A percentile compares a stretch with the other conserved stretches of the same genome.
phyloP scores from a whole-genome alignment of 2,888 invertebrate species.

The Tipula unca region DNA sequence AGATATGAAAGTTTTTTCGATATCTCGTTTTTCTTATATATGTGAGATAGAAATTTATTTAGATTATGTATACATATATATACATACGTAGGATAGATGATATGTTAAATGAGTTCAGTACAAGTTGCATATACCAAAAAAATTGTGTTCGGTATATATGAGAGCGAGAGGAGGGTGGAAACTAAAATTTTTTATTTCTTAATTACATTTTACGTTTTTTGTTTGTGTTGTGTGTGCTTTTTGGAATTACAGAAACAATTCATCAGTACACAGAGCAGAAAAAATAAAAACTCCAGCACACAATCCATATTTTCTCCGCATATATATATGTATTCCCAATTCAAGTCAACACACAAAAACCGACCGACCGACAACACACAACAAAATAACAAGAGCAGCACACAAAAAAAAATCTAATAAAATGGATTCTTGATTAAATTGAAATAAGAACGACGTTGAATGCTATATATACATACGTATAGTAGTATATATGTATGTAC shows the following conservation, averaged over 20 bases:
- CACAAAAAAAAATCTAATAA: constrained; percentile 17
- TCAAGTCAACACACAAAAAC: not conserved
- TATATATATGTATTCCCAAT: not conserved
- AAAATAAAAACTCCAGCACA: not conserved
- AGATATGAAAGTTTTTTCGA: constrained; percentile 20
- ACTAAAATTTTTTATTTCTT: not conserved
- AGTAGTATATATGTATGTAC: not conserved
- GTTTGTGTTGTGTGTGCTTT: too few species aligned
- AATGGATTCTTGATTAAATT: constrained; percentile 19
- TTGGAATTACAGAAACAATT: not conserved
- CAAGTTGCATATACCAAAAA: too few species aligned
- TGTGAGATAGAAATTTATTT: not conserved
- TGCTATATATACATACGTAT: not conserved
- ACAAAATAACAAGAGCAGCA: constrained; percentile 10
- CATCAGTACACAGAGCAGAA: not conserved
- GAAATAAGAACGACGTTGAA: constrained; percentile 19
- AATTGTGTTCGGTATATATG: not conserved
- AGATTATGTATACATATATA: not conserved
- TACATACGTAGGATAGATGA: too few species aligned
- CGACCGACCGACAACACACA: constrained; percentile 16
- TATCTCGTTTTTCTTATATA: not conserved
- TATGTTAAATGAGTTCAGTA: too few species aligned
- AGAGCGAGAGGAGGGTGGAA: not conserved
- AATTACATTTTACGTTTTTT: not conserved
- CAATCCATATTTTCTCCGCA: not conserved